Conservation (phyloP, 2,113 vertebrate genomes). For the Syngnathus scovelli region DNA sequence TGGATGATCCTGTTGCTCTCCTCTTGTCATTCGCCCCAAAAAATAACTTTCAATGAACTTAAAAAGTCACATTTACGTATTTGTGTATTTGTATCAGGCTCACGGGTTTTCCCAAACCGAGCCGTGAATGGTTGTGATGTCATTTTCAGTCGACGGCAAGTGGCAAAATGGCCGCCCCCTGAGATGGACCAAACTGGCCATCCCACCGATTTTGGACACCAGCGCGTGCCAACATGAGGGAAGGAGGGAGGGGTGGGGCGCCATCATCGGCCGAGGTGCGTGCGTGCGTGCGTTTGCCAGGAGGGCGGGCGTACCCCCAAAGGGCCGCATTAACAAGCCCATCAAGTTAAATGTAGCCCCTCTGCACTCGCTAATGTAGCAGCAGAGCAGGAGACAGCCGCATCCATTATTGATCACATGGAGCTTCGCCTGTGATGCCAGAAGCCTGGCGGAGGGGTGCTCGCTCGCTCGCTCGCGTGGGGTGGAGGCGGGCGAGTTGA, state of each 20-base stretch:
- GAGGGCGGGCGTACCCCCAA: conserved; percentile 58
- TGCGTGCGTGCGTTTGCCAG: background rate
- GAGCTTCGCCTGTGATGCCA: conserved; percentile 68
- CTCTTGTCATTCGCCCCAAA: background rate
- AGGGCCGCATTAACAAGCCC: conserved; percentile 79
- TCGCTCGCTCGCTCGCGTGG: too few relatives aligned
- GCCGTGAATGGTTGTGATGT: background rate
- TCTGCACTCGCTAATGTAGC: conserved; percentile 78
- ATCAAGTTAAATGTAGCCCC: conserved; percentile 79
- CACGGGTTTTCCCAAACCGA: too few relatives aligned
- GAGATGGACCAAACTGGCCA: background rate
- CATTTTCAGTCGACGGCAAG: background rate
- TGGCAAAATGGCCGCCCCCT: too few relatives aligned
- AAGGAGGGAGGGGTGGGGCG: background rate
- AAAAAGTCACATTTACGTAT: background rate
- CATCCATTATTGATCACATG: conserved; percentile 80
- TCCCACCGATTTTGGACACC: background rate
- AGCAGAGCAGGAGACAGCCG: conserved; percentile 71
- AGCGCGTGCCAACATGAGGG: background rate
- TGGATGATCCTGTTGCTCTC: background rate
- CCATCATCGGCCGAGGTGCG: background rate
- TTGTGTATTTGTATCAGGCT: too few relatives aligned
- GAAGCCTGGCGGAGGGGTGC: conserved; percentile 49
- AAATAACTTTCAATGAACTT: background rate
- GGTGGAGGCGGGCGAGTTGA: background rate